A percentile compares a stretch with the other conserved stretches of the same genome.
These are phyloP conservation scores for Thalassaphorura encarpata DNA, from an alignment of 1,140 invertebrate species.

Conservation along the genomic window DNA sequence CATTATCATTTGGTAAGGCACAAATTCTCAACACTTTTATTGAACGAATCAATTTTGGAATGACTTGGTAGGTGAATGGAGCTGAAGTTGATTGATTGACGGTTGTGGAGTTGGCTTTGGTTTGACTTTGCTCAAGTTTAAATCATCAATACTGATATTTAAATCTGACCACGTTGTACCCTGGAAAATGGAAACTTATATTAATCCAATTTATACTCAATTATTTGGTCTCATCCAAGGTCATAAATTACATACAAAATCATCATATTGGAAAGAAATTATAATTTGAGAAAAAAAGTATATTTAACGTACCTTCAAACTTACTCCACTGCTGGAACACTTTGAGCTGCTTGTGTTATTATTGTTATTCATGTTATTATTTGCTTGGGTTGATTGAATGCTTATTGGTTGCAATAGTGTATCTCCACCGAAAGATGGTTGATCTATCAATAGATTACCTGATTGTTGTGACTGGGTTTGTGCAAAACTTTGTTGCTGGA, in stretches of 20 bases:
- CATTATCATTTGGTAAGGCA: too few relatives aligned
- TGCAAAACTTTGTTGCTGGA: too few relatives aligned
- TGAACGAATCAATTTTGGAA: too few relatives aligned
- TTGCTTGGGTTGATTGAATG: too few relatives aligned
- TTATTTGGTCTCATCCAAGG: background rate
- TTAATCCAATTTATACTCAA: background rate
- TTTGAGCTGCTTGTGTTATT: constrained; percentile 9
- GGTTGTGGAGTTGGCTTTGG: background rate
- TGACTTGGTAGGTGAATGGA: too few relatives aligned
- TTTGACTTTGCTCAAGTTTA: constrained; percentile 11
- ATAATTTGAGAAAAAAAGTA: background rate
- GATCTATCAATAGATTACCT: too few relatives aligned
- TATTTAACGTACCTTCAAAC: background rate
- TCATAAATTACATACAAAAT: background rate
- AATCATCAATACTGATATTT: constrained; percentile 22
- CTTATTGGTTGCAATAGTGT: too few relatives aligned
- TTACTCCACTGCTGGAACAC: background rate
- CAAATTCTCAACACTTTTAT: too few relatives aligned
- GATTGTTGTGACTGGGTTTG: too few relatives aligned
- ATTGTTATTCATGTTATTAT: constrained; percentile 24
- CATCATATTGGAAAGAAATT: background rate
- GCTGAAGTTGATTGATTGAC: constrained; percentile 3
- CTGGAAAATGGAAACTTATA: constrained; percentile 13
- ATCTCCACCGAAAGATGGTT: too few relatives aligned
- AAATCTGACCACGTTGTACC: constrained; percentile 32